A percentile compares a stretch with the other conserved stretches of the same genome.
These are phyloP conservation scores for Channa striata DNA, from an alignment of 2,797 vertebrate species.

Conservation along the genomic window DNA sequence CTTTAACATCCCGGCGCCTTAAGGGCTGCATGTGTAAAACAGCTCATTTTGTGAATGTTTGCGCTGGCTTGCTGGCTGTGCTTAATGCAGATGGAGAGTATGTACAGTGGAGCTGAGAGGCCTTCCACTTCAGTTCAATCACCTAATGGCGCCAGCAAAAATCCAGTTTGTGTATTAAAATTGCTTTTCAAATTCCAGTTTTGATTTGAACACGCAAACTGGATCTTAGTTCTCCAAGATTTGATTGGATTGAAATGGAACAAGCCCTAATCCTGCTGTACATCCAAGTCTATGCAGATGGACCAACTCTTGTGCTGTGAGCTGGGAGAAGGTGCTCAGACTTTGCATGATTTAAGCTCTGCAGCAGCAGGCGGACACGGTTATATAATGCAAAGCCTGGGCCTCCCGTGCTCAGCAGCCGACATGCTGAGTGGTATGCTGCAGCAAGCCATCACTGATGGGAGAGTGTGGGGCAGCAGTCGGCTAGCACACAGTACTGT, in stretches of 20 bases:
- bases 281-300: slow-evolving; percentile 78
- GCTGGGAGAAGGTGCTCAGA: slow-evolving; percentile 77
- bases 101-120: slow-evolving; percentile 70
- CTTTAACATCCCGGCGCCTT: slow-evolving; percentile 34
- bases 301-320: slow-evolving; percentile 72
- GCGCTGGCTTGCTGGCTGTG: slow-evolving; percentile 70
- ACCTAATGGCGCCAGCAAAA: slow-evolving; percentile 33
- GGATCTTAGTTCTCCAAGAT: slow-evolving; percentile 55
- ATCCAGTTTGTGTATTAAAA: slow-evolving; percentile 62
- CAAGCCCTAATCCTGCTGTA: slow-evolving; percentile 64
- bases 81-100: slow-evolving; percentile 77
- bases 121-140: slow-evolving; percentile 70
- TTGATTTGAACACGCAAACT: slow-evolving; percentile 61
- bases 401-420: slow-evolving; percentile 79
- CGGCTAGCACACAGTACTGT: slow-evolving; percentile 79
- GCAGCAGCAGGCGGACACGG: slow-evolving; percentile 73
- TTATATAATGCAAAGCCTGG: slow-evolving; percentile 82
- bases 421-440: slow-evolving; percentile 81
- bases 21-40: slow-evolving; percentile 53
- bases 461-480: slow-evolving; percentile 78
- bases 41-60: slow-evolving; percentile 42
- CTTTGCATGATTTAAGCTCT: slow-evolving; percentile 80
- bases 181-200: slow-evolving; percentile 17
- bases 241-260: slow-evolving; percentile 73
- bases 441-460: slow-evolving; percentile 76